phyloP scores from a whole-genome alignment of 2,113 vertebrate species.

The Oncorhynchus gorbuscha region DNA sequence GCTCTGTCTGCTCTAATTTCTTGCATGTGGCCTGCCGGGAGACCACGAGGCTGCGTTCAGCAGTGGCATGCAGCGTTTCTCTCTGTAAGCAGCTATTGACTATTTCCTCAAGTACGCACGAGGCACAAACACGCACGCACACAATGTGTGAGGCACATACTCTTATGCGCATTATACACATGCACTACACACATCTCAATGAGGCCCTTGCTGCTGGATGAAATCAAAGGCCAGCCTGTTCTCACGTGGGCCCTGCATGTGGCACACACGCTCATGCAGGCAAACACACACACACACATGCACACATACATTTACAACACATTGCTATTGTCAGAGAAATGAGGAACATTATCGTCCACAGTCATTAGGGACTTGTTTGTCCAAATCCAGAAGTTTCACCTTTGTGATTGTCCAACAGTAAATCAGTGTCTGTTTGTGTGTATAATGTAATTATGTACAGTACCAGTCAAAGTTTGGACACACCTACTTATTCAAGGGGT shows the following conservation, averaged over 20 bases:
- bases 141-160: constrained; percentile 12
- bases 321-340: too few species aligned
- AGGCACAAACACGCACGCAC: constrained; percentile 45
- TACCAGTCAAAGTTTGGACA: background rate
- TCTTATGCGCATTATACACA: background rate
- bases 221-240: constrained; percentile 51
- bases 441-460: too few species aligned
- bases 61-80: constrained; percentile 19
- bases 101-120: constrained; percentile 72
- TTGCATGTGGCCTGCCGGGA: constrained; percentile 52
- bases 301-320: constrained; percentile 4
- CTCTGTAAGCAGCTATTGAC: constrained; percentile 52
- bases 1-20: constrained; percentile 53
- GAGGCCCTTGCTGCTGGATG: constrained; percentile 28
- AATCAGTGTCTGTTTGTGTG: too few species aligned
- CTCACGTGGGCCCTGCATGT: constrained; percentile 32
- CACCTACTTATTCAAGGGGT: too few species aligned
- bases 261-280: constrained; percentile 9
- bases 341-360: too few species aligned
- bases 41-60: constrained; percentile 12
- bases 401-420: too few species aligned
- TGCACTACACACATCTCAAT: constrained; percentile 21
- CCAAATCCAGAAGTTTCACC: too few species aligned
- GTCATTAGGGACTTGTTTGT: too few species aligned
- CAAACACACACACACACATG: background rate